Base-by-base conservation (phyloP, 2,797 vertebrate species). In the Micropoecilia bifurca region DNA sequence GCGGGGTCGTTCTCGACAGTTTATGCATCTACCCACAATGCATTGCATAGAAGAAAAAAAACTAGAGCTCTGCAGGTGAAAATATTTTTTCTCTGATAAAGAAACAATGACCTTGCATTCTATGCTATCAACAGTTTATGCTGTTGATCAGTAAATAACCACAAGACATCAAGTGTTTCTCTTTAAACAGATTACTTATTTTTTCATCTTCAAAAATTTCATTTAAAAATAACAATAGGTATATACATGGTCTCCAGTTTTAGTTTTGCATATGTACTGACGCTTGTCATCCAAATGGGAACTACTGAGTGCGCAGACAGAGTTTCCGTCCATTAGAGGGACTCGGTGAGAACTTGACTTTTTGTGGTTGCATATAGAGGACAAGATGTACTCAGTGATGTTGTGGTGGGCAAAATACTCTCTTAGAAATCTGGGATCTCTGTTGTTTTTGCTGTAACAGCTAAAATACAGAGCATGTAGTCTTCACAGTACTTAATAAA, bases 291-390 rank as follows among this genome's bases (percentile, higher is more conserved):
- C 71, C 45, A 18, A 33, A 39, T 22, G 33, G 39, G 36, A 39
- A 66, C 61, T 22, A 66, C 33, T 22, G 61, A 10, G 61, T 66
- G 61, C 61, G 39, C 61, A 66, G 33, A 36, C 61, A 36, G 33
- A 36, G 33, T 63, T 63, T 63, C 30, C 14, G 8, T 66, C 18
- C 61, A 66, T 66, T 66, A 66, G 33, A 66, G 16, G 18, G 9
- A n/a, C 22, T 45, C 22, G 36, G 22, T n/a, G 66, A 43, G 66
- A 69, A n/a, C 68, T 45, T 45, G 10, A n/a, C 22, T n/a, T 45
- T 45, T n/a, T 71, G 68, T 43, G 68, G 68, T 28, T 71, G 68
- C 41, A 28, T 45, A n/a, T 45, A n/a, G 22, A 71, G 68, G 68
- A 71, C 39, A 28, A n/a, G 41, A 45, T n/a, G 39, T 45, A n/a